phyloP scores from a whole-genome alignment of 2,888 invertebrate species.

The Coelinius sp. region DNA sequence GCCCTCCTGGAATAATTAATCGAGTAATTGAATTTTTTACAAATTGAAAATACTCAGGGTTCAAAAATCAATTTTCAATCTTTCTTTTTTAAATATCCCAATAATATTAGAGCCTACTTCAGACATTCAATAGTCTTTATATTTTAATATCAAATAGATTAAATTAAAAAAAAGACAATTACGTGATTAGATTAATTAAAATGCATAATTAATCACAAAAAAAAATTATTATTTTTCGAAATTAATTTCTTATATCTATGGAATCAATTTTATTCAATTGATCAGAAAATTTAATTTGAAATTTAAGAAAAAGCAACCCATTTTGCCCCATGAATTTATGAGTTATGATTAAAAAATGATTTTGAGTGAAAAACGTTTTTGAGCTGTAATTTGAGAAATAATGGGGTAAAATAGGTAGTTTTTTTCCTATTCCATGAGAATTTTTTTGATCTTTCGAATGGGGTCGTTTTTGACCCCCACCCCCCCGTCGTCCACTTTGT shows the following conservation, averaged over 20 bases:
- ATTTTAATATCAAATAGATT: conserved; percentile 8
- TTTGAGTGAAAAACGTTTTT: not conserved
- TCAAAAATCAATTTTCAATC: not conserved
- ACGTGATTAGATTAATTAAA: not conserved
- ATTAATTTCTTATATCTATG: not conserved
- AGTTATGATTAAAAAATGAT: not conserved
- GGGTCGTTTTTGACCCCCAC: no score
- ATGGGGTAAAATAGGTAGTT: not conserved
- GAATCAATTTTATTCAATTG: not conserved
- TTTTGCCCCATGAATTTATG: not conserved
- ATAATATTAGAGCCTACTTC: not conserved
- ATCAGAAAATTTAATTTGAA: not conserved
- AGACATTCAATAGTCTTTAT: conserved; percentile 2
- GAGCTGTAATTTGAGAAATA: not conserved
- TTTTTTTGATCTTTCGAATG: no score
- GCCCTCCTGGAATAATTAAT: not conserved
- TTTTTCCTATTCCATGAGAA: no score
- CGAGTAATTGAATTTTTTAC: conserved; percentile 2
- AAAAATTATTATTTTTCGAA: no score
- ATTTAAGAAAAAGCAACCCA: not conserved
- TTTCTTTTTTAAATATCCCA: not conserved
- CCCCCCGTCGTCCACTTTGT: no score
- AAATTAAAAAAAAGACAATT: not conserved
- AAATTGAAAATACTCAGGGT: conserved; percentile 1
- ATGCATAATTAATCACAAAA: not conserved